A percentile compares a stretch with the other conserved stretches of the same genome.
Conservation (phyloP, 2,797 vertebrate genomes). For the Anabas testudineus region DNA sequence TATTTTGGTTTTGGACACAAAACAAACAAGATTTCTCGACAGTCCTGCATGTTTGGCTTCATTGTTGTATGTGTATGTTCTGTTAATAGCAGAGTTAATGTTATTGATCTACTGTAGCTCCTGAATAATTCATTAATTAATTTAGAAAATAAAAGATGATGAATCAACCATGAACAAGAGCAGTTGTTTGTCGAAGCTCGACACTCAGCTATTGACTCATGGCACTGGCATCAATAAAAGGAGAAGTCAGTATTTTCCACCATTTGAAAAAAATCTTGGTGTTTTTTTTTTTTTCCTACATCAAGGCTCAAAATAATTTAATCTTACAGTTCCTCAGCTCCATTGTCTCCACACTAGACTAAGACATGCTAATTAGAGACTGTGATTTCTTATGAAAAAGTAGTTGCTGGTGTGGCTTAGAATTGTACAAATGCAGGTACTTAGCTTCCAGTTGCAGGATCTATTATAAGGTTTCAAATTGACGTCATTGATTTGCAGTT, state of each 20-base stretch:
- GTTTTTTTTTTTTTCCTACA: neutral
- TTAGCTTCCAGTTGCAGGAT: too few species aligned
- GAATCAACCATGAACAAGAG: too few species aligned
- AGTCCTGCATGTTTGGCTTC: too few species aligned
- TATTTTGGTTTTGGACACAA: neutral
- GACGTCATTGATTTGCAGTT: slow-evolving; percentile 27
- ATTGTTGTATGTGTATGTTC: too few species aligned
- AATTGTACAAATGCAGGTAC: slow-evolving; percentile 10
- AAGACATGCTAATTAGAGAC: neutral
- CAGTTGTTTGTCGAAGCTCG: neutral
- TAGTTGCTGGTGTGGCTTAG: slow-evolving; percentile 2
- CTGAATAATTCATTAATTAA: too few species aligned
- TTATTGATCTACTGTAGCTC: too few species aligned
- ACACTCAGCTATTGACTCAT: too few species aligned
- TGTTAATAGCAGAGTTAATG: too few species aligned
- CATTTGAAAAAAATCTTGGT: neutral
- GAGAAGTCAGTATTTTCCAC: neutral
- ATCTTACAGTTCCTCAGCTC: neutral
- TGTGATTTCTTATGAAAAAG: neutral
- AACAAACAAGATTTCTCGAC: neutral
- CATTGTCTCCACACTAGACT: neutral
- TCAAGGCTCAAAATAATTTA: neutral
- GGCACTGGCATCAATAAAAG: neutral
- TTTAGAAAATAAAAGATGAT: too few species aligned
- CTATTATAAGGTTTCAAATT: neutral